phyloP scores from a whole-genome alignment of 1,140 invertebrate genomes.

The Trichoplusia ni region DNA sequence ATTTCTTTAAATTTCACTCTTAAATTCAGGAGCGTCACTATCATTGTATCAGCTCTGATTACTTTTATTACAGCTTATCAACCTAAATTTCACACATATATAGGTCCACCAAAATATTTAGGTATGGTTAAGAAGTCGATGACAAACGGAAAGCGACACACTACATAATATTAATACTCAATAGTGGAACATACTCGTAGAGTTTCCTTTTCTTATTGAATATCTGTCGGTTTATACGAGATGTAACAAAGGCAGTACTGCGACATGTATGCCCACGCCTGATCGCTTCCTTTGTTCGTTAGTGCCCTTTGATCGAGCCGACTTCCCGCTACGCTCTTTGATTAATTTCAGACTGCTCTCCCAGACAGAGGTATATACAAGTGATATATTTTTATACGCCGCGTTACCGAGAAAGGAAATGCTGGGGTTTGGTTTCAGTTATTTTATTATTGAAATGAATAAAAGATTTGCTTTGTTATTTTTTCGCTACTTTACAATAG shows the following conservation, averaged over 20 bases:
- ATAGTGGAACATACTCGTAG: neutral
- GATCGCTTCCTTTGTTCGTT: slow-evolving; percentile 28
- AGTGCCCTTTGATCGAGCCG: slow-evolving; percentile 23
- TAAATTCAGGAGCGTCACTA: too few species aligned
- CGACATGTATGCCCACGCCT: slow-evolving; percentile 19
- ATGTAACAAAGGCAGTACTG: neutral
- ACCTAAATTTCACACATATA: too few species aligned
- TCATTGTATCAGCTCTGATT: too few species aligned
- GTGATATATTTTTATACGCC: neutral
- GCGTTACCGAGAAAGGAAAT: neutral
- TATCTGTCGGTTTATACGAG: slow-evolving; percentile 5
- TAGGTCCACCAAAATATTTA: too few species aligned
- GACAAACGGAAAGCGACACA: too few species aligned
- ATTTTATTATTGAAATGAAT: neutral
- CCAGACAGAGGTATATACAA: slow-evolving; percentile 6
- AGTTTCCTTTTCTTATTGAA: slow-evolving; percentile 21
- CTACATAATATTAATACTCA: neutral
- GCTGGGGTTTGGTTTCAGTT: neutral
- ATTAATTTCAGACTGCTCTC: slow-evolving; percentile 22
- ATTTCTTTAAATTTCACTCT: too few species aligned
- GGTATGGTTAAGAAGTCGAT: too few species aligned
- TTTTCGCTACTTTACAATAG: neutral
- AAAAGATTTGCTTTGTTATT: too few species aligned
- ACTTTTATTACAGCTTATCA: too few species aligned
- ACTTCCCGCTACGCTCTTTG: slow-evolving; percentile 26